Evolutionary conservation across 2,888 invertebrate species (phyloP), one percentile per base, ranked within the genome.

Genomic region (Xestia sexstrigata): DNA sequence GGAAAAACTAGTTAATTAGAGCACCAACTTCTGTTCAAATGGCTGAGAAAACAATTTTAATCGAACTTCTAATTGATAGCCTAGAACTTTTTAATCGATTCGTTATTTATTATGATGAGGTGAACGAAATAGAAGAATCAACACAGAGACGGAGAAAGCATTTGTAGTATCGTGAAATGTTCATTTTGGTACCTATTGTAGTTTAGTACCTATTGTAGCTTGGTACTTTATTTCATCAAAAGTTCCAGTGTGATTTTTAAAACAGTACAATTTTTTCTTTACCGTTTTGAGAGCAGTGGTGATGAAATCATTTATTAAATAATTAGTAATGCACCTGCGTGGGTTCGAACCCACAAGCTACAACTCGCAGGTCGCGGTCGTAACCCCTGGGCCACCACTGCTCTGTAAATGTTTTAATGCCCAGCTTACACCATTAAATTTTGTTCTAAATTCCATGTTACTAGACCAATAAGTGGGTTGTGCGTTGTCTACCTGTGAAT

Each of bases 1-100:
- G 15, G 30, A 23, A 11, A 47, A 75, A 76, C 68, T 78, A 23
- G 68, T 55, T 78, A 58, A 74, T 30, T 60, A 47, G 13, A 42
- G 66, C 58, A 49, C 47, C 4, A 76, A 69, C 62, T 63, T 78
- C 23, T 63, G 23, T 63, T 63, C 3, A 35, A 67, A 45, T 62
- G 52, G 45, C 45, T 39, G 35, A 15, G 62, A 75, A 49, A 62
- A 55, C 62, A 52, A 52, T 68, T 76, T 68, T 35, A 67, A 63
- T 76, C 30, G 17, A 77, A 76, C 45, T 45, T 60, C 23, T 49
- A 49, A 78, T 76, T 70, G 69, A 70, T 35, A 17, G 45, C 23
- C 20, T 39, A 0, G 13, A 55, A 45, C 13, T 47, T 66, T n/a
- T 47, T 26, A 8, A 55, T 47, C 55, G 9, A 72, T 72, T 42